Evolutionary conservation across 2,888 invertebrate genomes (phyloP).

Genomic region (Hirtodrosophila duncani): DNA sequence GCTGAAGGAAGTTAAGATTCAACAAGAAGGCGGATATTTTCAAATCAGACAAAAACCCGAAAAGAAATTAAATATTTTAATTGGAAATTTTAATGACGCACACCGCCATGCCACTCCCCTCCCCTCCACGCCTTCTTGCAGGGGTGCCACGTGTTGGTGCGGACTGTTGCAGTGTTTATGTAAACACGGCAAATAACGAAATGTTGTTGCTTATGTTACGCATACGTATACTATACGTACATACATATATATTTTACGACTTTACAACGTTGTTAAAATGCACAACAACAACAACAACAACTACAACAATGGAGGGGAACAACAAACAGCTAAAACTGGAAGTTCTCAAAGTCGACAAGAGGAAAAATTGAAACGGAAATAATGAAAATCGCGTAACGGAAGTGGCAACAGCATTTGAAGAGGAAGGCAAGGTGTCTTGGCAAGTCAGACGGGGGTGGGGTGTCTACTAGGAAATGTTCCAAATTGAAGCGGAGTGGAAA

Average conservation of each 20-base stretch:
- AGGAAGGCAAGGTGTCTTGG: not conserved
- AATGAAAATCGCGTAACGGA: conserved; percentile 73
- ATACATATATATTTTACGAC: conserved; percentile 59
- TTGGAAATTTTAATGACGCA: conserved; percentile 67
- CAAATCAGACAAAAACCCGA: conserved; percentile 62
- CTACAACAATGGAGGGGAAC: conserved; percentile 16
- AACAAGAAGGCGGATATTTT: conserved; percentile 30
- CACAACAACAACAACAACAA: conserved; percentile 31
- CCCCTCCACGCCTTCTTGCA: too few species aligned
- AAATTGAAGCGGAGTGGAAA: conserved; percentile 46
- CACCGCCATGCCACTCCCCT: conserved; percentile 10
- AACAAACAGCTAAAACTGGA: conserved; percentile 20
- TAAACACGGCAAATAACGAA: conserved; percentile 37
- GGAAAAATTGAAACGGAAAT: conserved; percentile 73
- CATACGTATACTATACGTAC: conserved; percentile 1
- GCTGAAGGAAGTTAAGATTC: conserved; percentile 14
- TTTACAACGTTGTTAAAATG: conserved; percentile 70
- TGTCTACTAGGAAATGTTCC: conserved; percentile 41
- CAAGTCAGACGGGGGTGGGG: not conserved
- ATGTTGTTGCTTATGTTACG: conserved; percentile 39
- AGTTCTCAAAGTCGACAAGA: conserved; percentile 61
- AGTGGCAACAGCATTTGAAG: conserved; percentile 68
- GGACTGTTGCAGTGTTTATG: conserved; percentile 36
- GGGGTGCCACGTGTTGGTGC: conserved; percentile 4
- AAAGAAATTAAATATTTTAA: conserved; percentile 73